Base-by-base conservation (phyloP, 2,797 vertebrate species). In the Sebastes minor region DNA sequence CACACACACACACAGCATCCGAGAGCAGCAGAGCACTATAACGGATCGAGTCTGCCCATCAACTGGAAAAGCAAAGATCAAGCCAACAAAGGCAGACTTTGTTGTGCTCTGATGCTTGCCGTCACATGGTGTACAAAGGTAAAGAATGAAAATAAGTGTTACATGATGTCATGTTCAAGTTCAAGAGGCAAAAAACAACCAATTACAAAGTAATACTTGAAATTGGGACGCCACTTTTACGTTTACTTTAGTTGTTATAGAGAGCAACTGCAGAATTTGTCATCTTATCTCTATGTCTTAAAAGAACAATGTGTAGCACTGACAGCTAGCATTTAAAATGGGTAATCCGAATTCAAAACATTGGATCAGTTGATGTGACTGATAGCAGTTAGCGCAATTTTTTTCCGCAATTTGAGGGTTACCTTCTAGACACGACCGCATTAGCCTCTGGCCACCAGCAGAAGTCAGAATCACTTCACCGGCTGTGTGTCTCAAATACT, bases 61-160 rank as follows among this genome's bases (percentile, higher is more conserved):
- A 60, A 52, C 23, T 38, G 4, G 42, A 73, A 74, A 76, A 68
- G 2, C 14, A 25, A 80, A 68, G 18, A 68, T 38, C 9, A 69
- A 63, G 32, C 46, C 18, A 42, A 67, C 30, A 56, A 5, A 28
- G 13, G 23, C 32, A 52, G n/a, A 55, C 74, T 55, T 23, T 53
- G 67, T 52, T 67, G 4, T 42, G 61, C 32, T 74, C n/a, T 33
- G 16, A 20, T 32, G 25, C 8, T 32, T 53, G 13, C 3, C 32
- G 13, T 56, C 42, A 73, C 23, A 35, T 35, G 59, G 1, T n/a
- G 16, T n/a, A n/a, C 38, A 56, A 35, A 73, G 28, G 57, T 8
- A 25, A 18, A 53, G 23, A 53, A 35, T 33, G n/a, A 53, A 20
- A 42, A 25, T 8, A 12, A 13, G 42, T 18, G 42, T 46, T 46